Evolutionary conservation across 2,113 vertebrate species (phyloP).

Genomic region (Microtus richardsoni): DNA sequence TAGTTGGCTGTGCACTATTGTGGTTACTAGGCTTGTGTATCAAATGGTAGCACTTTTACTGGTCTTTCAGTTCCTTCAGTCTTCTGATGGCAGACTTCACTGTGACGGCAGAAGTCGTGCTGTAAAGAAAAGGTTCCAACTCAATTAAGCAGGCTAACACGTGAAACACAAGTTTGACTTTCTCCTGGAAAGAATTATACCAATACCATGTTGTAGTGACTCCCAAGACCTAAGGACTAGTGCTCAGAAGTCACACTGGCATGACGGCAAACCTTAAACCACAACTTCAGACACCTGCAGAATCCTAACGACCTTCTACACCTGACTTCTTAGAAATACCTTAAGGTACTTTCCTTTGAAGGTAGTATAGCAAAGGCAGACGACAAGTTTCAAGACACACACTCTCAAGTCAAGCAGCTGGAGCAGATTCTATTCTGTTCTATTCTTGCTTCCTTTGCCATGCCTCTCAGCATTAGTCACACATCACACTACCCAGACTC

Average conservation of each 20-base stretch:
- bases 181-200: not conserved
- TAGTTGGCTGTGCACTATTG: no score
- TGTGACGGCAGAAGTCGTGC: conserved; percentile 98
- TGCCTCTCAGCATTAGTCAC: not conserved
- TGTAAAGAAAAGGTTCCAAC: conserved; percentile 82
- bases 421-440: rapidly evolving
- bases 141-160: not conserved
- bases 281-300: not conserved
- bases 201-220: not conserved
- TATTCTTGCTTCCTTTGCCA: not conserved
- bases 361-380: not conserved
- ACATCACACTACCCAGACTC: not conserved
- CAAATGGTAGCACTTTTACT: conserved; percentile 86
- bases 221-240: not conserved
- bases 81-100: conserved; percentile 99
- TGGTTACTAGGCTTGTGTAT: no score
- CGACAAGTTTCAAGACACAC: not conserved
- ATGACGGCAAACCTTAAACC: no score
- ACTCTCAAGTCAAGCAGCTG: not conserved
- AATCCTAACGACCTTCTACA: not conserved
- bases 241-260: not conserved
- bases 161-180: not conserved
- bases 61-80: conserved; percentile 99
- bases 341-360: not conserved
- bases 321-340: not conserved